A percentile compares a stretch with the other conserved stretches of the same genome.
phyloP scores from a whole-genome alignment of 37 sponge, comb jelly and placozoan species.

The Aphrocallistes beatrix region DNA sequence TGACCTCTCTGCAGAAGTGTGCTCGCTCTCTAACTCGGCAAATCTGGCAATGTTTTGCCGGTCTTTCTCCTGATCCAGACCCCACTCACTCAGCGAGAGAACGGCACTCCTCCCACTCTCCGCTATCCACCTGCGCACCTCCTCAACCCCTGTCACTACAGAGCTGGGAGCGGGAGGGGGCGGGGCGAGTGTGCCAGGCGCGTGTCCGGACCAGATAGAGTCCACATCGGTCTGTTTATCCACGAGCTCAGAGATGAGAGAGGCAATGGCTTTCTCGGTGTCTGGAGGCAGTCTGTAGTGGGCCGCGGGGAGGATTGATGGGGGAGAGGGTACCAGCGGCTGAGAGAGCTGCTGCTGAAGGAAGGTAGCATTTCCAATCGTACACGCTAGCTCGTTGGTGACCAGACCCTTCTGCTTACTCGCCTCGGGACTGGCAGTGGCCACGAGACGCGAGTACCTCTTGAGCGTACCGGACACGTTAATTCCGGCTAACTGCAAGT shows the following conservation, averaged over 20 bases:
- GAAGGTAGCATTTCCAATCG: neutral
- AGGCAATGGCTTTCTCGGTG: neutral
- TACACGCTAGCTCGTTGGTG: neutral
- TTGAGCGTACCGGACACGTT: neutral
- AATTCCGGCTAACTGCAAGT: neutral
- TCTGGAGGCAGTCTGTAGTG: neutral
- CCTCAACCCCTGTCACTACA: neutral
- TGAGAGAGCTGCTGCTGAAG: neutral
- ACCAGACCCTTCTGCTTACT: neutral
- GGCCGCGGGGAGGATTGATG: neutral
- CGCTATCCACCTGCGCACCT: neutral
- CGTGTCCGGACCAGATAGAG: neutral
- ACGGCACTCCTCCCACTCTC: neutral
- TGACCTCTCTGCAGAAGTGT: neutral
- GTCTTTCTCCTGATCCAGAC: neutral
- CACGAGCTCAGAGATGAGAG: neutral
- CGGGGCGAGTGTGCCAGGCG: neutral
- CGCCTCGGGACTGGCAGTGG: neutral
- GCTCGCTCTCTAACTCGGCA: neutral
- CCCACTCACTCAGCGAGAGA: neutral
- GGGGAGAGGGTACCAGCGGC: neutral
- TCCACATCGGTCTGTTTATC: neutral
- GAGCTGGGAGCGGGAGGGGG: neutral
- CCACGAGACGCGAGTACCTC: neutral
- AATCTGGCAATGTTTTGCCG: neutral